Percentiles rank a stretch among this genome's conserved stretches.
These are phyloP conservation scores for Coregonus suidteri DNA, from an alignment of 2,797 vertebrate species.

Conservation along the genomic window DNA sequence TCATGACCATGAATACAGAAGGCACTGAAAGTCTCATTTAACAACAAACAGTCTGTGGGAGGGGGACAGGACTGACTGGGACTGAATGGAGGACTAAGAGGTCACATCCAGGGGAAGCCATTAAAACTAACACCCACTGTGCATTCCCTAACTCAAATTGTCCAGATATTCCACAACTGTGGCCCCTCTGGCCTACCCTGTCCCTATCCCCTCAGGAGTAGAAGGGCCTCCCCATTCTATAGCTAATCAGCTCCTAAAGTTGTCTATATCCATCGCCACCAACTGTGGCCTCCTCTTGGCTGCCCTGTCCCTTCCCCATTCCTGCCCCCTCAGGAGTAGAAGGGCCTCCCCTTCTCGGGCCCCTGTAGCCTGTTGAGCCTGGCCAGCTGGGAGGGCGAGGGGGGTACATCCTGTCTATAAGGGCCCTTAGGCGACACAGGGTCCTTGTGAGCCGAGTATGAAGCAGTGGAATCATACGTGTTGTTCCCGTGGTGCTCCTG, in stretches of 20 bases:
- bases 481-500: slow-evolving; percentile 70
- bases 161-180: not conserved
- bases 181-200: no score
- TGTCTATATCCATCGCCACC: not conserved
- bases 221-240: no score
- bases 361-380: slow-evolving; percentile 87
- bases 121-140: not conserved
- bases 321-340: slow-evolving; percentile 85
- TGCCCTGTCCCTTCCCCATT: no score
- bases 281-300: not conserved
- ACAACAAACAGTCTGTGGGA: not conserved
- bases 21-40: not conserved
- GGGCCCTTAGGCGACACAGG: slow-evolving; percentile 85
- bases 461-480: slow-evolving; percentile 50
- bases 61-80: not conserved
- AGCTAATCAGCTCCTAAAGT: not conserved
- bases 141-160: not conserved
- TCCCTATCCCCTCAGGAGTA: no score
- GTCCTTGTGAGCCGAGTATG: slow-evolving; percentile 69
- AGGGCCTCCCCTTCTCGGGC: slow-evolving; percentile 88
- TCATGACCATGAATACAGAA: not conserved
- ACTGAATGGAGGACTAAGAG: not conserved
- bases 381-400: slow-evolving; percentile 92
- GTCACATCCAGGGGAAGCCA: not conserved
- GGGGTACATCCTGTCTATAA: slow-evolving; percentile 94